These are phyloP conservation scores for Tortricodes alternella DNA, from an alignment of 2,888 invertebrate genomes.

Conservation along the genomic window DNA sequence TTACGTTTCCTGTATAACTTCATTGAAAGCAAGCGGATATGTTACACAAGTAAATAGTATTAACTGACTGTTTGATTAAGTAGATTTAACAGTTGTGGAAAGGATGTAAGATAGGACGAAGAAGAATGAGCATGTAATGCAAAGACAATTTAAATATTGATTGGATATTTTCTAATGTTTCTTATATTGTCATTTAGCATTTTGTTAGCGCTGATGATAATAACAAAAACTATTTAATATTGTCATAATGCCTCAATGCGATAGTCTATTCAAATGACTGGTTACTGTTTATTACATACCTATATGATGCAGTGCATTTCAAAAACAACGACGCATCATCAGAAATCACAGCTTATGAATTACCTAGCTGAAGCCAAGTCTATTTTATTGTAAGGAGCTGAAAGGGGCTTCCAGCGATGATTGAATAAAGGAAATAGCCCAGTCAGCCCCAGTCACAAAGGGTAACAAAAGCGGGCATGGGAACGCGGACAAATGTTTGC, in stretches of 20 bases:
- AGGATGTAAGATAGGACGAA: too few species aligned
- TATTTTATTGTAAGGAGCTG: slow-evolving; percentile 25
- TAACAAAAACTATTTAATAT: too few species aligned
- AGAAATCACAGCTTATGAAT: slow-evolving; percentile 13
- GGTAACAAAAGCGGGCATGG: slow-evolving; percentile 41
- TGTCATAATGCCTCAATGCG: too few species aligned
- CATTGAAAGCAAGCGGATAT: not conserved
- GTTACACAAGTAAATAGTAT: not conserved
- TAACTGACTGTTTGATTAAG: too few species aligned
- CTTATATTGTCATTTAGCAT: too few species aligned
- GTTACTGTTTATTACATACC: not conserved
- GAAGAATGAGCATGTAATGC: too few species aligned
- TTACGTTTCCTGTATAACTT: slow-evolving; percentile 11
- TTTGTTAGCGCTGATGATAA: too few species aligned
- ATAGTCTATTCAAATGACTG: not conserved
- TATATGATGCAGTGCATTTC: not conserved
- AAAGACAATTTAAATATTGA: too few species aligned
- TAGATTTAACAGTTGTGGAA: too few species aligned
- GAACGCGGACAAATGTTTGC: slow-evolving; percentile 50
- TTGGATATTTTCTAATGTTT: too few species aligned
- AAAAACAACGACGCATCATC: not conserved
- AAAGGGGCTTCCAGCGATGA: slow-evolving; percentile 39
- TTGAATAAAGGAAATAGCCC: slow-evolving; percentile 54
- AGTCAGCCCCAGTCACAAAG: slow-evolving; percentile 41
- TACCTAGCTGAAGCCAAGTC: slow-evolving; percentile 18